phyloP scores from a whole-genome alignment of 2,797 vertebrate genomes.

The Peromyscus nudipes region DNA sequence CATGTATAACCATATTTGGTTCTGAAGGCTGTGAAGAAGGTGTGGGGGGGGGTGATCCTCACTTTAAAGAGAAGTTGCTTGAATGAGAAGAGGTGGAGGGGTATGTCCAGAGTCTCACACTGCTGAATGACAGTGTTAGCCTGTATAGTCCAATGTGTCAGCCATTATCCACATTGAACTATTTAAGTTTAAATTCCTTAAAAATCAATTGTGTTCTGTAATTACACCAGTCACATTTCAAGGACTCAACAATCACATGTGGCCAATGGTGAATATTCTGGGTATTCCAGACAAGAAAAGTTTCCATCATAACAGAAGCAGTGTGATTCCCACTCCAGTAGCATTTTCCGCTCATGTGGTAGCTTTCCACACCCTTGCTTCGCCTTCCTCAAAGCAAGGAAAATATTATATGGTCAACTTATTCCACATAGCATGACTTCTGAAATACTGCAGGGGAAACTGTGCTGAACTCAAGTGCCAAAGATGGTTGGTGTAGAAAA shows the following conservation, averaged over 20 bases:
- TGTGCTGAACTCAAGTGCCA: neutral
- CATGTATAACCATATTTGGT: neutral
- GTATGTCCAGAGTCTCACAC: neutral
- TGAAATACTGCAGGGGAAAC: slow-evolving; percentile 27
- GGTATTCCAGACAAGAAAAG: neutral
- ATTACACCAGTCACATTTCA: slow-evolving; percentile 24
- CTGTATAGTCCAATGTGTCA: neutral
- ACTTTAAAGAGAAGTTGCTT: neutral
- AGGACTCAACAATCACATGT: neutral
- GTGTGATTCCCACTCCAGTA: neutral
- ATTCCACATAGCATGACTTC: neutral
- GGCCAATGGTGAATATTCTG: neutral
- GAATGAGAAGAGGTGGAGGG: neutral
- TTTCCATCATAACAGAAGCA: slow-evolving; percentile 57
- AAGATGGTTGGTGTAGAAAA: neutral
- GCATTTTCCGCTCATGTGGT: slow-evolving; percentile 54
- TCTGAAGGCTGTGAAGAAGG: neutral
- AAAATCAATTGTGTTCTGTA: slow-evolving; percentile 29
- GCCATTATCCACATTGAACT: neutral
- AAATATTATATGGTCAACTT: slow-evolving; percentile 44
- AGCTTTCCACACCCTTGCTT: slow-evolving; percentile 46
- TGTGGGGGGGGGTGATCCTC: neutral
- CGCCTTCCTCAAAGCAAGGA: slow-evolving; percentile 45
- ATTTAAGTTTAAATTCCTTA: slow-evolving; percentile 3
- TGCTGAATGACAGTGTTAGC: neutral